Base-by-base conservation (phyloP, 1,140 invertebrate genomes). In the Orius insidiosus region DNA sequence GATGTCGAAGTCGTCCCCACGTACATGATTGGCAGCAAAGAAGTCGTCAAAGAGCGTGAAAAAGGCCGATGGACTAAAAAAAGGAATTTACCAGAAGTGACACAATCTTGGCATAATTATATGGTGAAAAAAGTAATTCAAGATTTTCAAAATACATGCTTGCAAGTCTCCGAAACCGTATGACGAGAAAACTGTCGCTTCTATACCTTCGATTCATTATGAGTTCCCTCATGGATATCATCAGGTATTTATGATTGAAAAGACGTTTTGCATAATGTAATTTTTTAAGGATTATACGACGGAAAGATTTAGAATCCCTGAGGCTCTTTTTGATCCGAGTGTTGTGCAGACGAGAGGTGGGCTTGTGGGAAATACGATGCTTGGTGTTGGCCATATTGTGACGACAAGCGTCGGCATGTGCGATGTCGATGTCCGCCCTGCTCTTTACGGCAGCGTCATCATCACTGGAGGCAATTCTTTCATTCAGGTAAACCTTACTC, bases 221-320 rank as follows among this genome's bases (percentile, higher is more conserved):
- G 84, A 89, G 62, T 89, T 92, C 66, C 85, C 86, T 0, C 84
- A 84, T 64, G 85, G 85, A 6, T 87, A 77, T 62, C 80, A 85
- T 62, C 72, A 76, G 58, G 67, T 74, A 66, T 51, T 45, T 46
- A 37, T 24, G 24, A 24, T 24, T 24, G 3, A 7, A 24, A 24
- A 24, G n/a, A n/a, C n/a, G n/a, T n/a, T n/a, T n/a, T n/a, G n/a
- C n/a, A 24, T 24, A 24, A 24, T 4, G 24, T 24, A 24, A 24
- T 7, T 47, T 56, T 56, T 35, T 48, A 48, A 71, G 63, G 85
- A 90, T 59, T 87, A 87, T 64, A 75, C 78, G 16, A 64, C 68
- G 19, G 85, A 90, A 61, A 66, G 85, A 55, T 86, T 86, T 58
- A 70, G 74, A 56, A 80, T 88, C 50, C 77, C 83, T 44, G 86